Percentiles rank a stretch among this genome's conserved stretches.
phyloP scores from a whole-genome alignment of 1,140 invertebrate genomes.

The Drosophila lini region DNA sequence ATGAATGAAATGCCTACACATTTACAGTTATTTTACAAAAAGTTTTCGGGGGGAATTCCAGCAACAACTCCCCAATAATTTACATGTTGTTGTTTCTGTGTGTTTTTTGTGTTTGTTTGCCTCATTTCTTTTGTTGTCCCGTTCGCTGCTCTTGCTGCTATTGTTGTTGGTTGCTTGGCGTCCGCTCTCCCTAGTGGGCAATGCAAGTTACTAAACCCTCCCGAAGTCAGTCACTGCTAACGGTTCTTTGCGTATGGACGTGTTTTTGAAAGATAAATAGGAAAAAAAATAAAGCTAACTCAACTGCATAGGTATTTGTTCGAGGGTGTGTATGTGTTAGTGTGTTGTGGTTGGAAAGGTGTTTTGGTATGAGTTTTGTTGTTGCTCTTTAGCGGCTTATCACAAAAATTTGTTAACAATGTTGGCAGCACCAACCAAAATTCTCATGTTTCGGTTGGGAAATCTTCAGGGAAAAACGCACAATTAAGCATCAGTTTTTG shows the following conservation, averaged over 20 bases:
- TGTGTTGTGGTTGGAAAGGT: constrained; percentile 13
- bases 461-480: constrained; percentile 34
- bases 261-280: constrained; percentile 45
- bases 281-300: constrained; percentile 17
- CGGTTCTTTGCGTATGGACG: constrained; percentile 84
- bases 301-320: constrained; percentile 55
- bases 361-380: constrained; percentile 32
- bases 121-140: constrained; percentile 25
- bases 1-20: constrained; percentile 82
- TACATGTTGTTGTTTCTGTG: constrained; percentile 64
- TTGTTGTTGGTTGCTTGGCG: constrained; percentile 53
- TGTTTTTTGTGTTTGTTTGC: constrained; percentile 29
- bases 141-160: constrained; percentile 12
- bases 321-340: not conserved
- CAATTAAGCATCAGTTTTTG: not conserved
- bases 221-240: constrained; percentile 70
- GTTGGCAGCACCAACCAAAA: constrained; percentile 14
- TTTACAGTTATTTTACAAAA: constrained; percentile 76
- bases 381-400: constrained; percentile 66
- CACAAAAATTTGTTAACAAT: constrained; percentile 65
- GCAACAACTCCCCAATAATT: constrained; percentile 65
- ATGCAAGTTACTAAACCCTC: constrained; percentile 37
- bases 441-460: constrained; percentile 48
- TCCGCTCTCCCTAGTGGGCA: constrained; percentile 18
- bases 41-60: constrained; percentile 16